phyloP scores from a whole-genome alignment of 1,140 invertebrate species.

The Coelopa frigida region DNA sequence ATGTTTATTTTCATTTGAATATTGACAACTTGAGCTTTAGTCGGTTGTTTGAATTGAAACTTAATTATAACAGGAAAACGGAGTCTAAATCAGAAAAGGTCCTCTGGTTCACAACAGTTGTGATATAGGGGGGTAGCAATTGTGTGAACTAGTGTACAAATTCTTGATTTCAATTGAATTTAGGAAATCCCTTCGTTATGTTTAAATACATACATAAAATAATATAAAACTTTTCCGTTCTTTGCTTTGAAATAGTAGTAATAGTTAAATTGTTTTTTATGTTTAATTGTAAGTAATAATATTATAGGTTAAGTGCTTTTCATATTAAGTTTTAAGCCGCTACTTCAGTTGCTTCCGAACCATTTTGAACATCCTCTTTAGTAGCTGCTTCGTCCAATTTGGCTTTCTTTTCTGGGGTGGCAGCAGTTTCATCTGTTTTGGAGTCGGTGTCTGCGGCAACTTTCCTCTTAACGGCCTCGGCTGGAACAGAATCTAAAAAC shows the following conservation, averaged over 20 bases:
- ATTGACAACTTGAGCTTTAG: slow-evolving; percentile 12
- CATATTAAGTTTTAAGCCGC: slow-evolving; percentile 28
- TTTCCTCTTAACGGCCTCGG: slow-evolving; percentile 38
- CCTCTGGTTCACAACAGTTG: too few relatives aligned
- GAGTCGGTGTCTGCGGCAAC: slow-evolving; percentile 26
- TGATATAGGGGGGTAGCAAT: too few relatives aligned
- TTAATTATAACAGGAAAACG: too few relatives aligned
- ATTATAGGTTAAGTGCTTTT: slow-evolving; percentile 7
- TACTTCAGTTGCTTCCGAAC: slow-evolving; percentile 35
- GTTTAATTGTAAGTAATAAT: slow-evolving; percentile 13
- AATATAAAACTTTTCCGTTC: slow-evolving; percentile 12
- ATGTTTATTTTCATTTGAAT: slow-evolving; percentile 12
- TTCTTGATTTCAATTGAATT: too few relatives aligned
- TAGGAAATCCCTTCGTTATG: too few relatives aligned
- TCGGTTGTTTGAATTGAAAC: slow-evolving; percentile 8
- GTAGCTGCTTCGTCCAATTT: slow-evolving; percentile 28
- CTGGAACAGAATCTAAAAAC: slow-evolving; percentile 24
- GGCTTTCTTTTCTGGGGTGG: slow-evolving; percentile 39
- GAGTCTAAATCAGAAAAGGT: too few relatives aligned
- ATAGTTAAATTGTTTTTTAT: neutral
- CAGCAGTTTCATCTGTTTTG: slow-evolving; percentile 32
- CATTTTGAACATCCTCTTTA: slow-evolving; percentile 38
- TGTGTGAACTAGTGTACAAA: too few relatives aligned
- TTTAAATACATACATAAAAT: slow-evolving; percentile 11
- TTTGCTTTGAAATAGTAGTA: slow-evolving; percentile 5